These are phyloP conservation scores for Actenoides hombroni DNA, from an alignment of 2,113 vertebrate genomes.

Conservation along the genomic window DNA sequence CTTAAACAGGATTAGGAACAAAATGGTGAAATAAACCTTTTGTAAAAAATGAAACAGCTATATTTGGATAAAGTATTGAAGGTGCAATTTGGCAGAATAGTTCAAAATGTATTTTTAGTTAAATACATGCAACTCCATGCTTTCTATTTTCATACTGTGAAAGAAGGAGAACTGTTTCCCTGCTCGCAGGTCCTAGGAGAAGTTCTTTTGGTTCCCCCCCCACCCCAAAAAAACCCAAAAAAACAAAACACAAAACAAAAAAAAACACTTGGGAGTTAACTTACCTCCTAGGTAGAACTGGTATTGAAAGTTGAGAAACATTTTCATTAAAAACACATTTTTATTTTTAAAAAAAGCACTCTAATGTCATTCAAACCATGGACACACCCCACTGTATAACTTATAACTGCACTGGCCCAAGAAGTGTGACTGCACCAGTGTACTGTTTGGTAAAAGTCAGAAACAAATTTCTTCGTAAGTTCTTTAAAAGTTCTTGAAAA, in stretches of 20 bases:
- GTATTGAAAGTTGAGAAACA: not conserved
- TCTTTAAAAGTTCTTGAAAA: not conserved
- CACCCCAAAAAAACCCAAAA: not conserved
- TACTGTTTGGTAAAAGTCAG: not conserved
- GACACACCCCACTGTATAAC: not conserved
- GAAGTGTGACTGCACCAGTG: fast-evolving
- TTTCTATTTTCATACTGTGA: not conserved
- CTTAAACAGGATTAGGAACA: not conserved
- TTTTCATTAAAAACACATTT: not conserved
- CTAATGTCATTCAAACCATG: not conserved
- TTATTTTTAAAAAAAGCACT: not conserved
- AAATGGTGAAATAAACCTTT: not conserved
- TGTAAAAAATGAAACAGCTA: not conserved
- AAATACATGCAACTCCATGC: not conserved
- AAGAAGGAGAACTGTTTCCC: not conserved
- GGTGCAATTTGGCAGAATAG: not conserved
- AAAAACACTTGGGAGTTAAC: not conserved
- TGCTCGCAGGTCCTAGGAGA: not conserved
- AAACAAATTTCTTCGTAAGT: not conserved
- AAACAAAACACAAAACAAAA: too few relatives aligned
- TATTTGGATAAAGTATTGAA: not conserved
- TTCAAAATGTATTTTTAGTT: not conserved
- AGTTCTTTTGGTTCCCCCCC: not conserved
- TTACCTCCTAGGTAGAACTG: not conserved
- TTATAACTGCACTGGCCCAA: not conserved